A percentile compares a stretch with the other conserved stretches of the same genome.
These are phyloP conservation scores for Tuta absoluta DNA, from an alignment of 2,888 invertebrate species.

Conservation along the genomic window DNA sequence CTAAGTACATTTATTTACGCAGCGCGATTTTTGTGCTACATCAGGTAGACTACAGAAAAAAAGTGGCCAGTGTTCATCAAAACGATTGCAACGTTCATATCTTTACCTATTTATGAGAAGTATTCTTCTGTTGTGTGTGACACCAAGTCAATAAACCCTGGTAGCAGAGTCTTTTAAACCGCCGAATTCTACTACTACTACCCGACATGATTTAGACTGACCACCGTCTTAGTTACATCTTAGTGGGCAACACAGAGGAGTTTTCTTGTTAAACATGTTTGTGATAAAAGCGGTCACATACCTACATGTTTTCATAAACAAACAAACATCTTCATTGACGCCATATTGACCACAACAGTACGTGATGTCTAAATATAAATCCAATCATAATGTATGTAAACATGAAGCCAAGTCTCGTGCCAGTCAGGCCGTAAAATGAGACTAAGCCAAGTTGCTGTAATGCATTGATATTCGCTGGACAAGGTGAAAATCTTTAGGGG, in stretches of 20 bases:
- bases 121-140: no score
- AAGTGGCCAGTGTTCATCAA: no score
- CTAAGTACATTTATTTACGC: not conserved
- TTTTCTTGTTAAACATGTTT: not conserved
- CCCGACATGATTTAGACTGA: no score
- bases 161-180: no score
- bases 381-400: constrained; percentile 1
- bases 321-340: constrained; percentile 2
- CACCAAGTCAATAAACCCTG: no score
- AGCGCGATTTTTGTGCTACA: not conserved
- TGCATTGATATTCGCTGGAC: no score
- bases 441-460: no score
- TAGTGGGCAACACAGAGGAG: not conserved
- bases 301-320: not conserved
- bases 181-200: no score
- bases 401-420: not conserved
- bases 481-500: no score
- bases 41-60: not conserved
- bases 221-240: no score
- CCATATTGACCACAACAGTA: not conserved
- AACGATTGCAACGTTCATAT: no score
- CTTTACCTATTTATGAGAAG: no score
- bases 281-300: not conserved
- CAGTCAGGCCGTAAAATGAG: not conserved
- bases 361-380: constrained; percentile 8